Evolutionary conservation across 2,113 vertebrate genomes (phyloP), one percentile per base, ranked within the genome.

Genomic region (Romanogobio albipinnatus): DNA sequence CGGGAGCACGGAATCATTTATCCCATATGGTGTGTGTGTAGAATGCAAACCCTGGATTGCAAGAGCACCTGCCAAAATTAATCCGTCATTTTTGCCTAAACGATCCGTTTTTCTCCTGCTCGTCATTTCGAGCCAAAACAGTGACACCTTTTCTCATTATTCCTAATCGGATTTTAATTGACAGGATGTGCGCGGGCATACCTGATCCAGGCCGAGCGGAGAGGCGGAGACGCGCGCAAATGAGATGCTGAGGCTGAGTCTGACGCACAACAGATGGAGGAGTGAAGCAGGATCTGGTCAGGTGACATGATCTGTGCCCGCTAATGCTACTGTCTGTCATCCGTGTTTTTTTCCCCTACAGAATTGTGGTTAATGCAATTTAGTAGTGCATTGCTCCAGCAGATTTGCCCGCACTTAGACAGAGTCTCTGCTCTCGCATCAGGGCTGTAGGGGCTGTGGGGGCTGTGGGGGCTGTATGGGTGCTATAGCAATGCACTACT

Each of bases 101-200:
- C 33, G 9, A 53, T 82, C 61, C 5, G 22, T 77, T 81, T 59
- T 85, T 76, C 76, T 68, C 84, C 9, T 81, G 33, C 43, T 24
- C 47, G 14, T 49, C 66, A 43, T 62, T 83, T 61, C 56, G 13
- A 79, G 56, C 62, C 70, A 61, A 81, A 81, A 76, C 26, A 51
- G 53, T 51, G 26, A 68, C 43, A 58, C 10, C 62, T 49, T 73
- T 84, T 47, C 51, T 82, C 74, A 82, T 87, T 78, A 85, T 51
- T 33, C 47, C 14, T 78, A 81, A 82, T 77, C 58, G 61, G 29
- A 56, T 24, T 87, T 59, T 84, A 81, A 62, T 76, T 71, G 76
- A 71, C 59, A 85, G 26, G 61, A 33, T 76, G 84, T 83, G 81
- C 14, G 6, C 36, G 4, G 33, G 76, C 76, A 86, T 86, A 73